phyloP scores from a whole-genome alignment of 2,797 vertebrate species.

The Pagetopsis macropterus region DNA sequence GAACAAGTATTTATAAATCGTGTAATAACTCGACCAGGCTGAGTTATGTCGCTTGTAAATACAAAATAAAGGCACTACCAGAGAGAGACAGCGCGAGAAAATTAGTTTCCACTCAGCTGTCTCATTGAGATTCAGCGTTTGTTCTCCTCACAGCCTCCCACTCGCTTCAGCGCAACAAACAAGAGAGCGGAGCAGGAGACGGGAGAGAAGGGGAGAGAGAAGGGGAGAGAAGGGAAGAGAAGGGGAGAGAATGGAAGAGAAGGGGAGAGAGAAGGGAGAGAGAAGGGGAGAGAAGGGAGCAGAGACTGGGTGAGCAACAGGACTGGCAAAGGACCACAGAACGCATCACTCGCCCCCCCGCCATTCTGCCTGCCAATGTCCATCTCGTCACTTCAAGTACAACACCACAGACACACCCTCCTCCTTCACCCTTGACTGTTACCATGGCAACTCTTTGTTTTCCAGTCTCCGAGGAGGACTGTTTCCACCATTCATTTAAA shows the following conservation, averaged over 20 bases:
- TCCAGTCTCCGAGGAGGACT: constrained; percentile 54
- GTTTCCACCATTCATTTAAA: constrained; percentile 58
- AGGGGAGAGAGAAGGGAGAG: constrained; percentile 41
- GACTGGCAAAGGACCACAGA: constrained; percentile 64
- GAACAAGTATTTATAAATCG: constrained; percentile 49
- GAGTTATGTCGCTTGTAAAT: constrained; percentile 51
- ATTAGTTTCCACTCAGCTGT: constrained; percentile 65
- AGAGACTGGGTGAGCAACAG: constrained; percentile 55
- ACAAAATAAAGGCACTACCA: constrained; percentile 53
- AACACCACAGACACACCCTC: constrained; percentile 69
- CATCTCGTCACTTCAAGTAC: constrained; percentile 64
- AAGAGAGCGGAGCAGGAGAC: constrained; percentile 61
- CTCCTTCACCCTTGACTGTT: constrained; percentile 76
- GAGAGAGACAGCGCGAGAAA: constrained; percentile 57
- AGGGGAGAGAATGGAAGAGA: no score
- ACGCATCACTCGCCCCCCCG: constrained; percentile 40
- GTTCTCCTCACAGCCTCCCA: constrained; percentile 75
- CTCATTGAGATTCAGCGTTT: constrained; percentile 84
- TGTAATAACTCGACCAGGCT: constrained; percentile 42
- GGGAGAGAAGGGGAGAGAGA: constrained; percentile 14
- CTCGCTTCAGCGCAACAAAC: constrained; percentile 69
- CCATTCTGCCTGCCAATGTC: constrained; percentile 65
- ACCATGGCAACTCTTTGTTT: constrained; percentile 80
- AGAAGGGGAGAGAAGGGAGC: constrained; percentile 60
- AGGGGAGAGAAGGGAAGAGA: neutral